Percentiles rank a stretch among this genome's conserved stretches.
Evolutionary conservation across 2,888 invertebrate genomes (phyloP).

Genomic region (Helleia helle): DNA sequence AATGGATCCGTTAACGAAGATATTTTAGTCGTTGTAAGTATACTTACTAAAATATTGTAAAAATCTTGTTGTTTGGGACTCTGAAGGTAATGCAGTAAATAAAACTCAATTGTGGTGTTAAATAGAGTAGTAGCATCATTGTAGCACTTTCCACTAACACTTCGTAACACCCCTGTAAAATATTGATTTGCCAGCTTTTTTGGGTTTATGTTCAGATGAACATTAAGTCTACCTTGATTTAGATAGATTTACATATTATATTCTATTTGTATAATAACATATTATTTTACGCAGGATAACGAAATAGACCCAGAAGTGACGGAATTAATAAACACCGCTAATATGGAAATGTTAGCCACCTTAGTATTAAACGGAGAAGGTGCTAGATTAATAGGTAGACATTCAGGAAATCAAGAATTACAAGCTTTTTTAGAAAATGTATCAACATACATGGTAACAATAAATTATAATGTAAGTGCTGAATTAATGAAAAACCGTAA

Average conservation of each 20-base stretch:
- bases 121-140: constrained; percentile 59
- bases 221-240: too few species aligned
- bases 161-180: constrained; percentile 48
- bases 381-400: constrained; percentile 79
- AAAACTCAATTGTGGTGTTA: constrained; percentile 61
- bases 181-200: constrained; percentile 70
- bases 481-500: background rate
- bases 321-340: constrained; percentile 80
- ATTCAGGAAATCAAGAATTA: constrained; percentile 83
- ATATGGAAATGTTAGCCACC: constrained; percentile 92
- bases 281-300: constrained; percentile 40
- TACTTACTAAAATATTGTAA: too few species aligned
- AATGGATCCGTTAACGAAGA: constrained; percentile 52
- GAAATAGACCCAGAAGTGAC: constrained; percentile 78
- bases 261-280: background rate
- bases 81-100: constrained; percentile 50
- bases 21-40: constrained; percentile 62
- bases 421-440: constrained; percentile 92
- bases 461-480: background rate
- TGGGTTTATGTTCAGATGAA: constrained; percentile 38
- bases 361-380: constrained; percentile 93
- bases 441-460: constrained; percentile 86
- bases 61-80: constrained; percentile 37
- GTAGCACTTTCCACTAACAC: constrained; percentile 65
- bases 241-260: too few species aligned